phyloP scores from a whole-genome alignment of 1,140 invertebrate species.

The Cheumatopsyche charites region DNA sequence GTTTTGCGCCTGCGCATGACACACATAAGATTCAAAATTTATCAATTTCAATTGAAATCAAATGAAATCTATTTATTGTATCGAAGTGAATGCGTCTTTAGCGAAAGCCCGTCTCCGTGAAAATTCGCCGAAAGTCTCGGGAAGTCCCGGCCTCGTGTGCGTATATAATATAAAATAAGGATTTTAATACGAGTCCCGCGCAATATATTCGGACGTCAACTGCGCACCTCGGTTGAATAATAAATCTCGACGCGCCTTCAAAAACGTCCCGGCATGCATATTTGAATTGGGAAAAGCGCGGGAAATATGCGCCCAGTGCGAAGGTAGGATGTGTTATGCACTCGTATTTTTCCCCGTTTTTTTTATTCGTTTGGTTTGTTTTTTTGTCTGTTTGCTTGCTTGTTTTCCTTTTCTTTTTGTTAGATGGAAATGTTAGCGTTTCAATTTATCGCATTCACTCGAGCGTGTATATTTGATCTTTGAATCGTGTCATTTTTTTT shows the following conservation, averaged over 20 bases:
- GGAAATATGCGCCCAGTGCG: background rate
- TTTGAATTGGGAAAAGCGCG: background rate
- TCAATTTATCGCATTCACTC: too few relatives aligned
- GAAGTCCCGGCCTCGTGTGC: background rate
- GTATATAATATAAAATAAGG: conserved; percentile 26
- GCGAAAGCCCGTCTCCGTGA: background rate
- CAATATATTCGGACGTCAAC: conserved; percentile 28
- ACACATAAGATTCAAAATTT: too few relatives aligned
- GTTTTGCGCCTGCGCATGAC: too few relatives aligned
- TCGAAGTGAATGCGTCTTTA: too few relatives aligned
- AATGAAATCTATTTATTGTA: too few relatives aligned
- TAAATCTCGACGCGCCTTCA: conserved; percentile 18
- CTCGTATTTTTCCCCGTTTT: too few relatives aligned
- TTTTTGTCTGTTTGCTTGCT: background rate
- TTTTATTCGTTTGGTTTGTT: background rate
- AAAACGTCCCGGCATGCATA: conserved; percentile 1
- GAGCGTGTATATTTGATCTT: too few relatives aligned
- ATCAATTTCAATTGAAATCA: too few relatives aligned
- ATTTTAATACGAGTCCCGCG: conserved; percentile 26
- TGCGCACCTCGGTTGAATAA: conserved; percentile 22
- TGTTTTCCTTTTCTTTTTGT: background rate
- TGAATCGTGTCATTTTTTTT: too few relatives aligned
- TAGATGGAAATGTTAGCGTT: background rate
- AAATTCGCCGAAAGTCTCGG: too few relatives aligned
- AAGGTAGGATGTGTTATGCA: too few relatives aligned